Base-by-base conservation (phyloP, 2,797 vertebrate genomes). In the Darevskia nairensis region DNA sequence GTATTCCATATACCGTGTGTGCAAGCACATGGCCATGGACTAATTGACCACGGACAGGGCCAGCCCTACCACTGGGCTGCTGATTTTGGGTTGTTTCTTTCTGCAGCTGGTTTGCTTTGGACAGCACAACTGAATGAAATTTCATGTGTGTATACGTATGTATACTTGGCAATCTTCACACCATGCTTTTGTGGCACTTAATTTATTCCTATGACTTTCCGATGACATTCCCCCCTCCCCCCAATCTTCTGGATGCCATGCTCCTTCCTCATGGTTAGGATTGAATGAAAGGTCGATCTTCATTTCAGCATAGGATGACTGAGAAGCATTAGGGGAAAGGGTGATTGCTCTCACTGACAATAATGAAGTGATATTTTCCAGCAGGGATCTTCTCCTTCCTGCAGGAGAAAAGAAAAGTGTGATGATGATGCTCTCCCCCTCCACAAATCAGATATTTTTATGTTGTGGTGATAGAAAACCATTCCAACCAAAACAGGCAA, bases 61-160 rank as follows among this genome's bases (percentile, higher is more conserved):
- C 41, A 41, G 41, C 41, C 41, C 41, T 41, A 41, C 50, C 50
- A 15, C 13, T 55, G 50, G 50, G 50, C 50, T 55, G 13, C 50
- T 55, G 50, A 55, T 55, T 55, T 55, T 55, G 71, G 72, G 72
- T 39, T 39, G 35, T 83, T 74, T 4, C 32, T 1, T 84, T 80
- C 46, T 39, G 25, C 39, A 74, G 35, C 84, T 75, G 32, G 41
- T 86, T 86, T 89, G 84, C 61, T 69, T 89, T 86, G 72, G 61
- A 61, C n/a, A 61, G 88, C 72, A 84, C 75, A 90, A 72, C 55
- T 87, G 55, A 82, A 84, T 25, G 41, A 92, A 91, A 92, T 32
- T 64, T 66, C 82, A 41, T 39, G 79, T 25, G 1, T 64, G 4
- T 55, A 55, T 55, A 55, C 50, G 3, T 83, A 75, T 35, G 55